phyloP scores from a whole-genome alignment of 2,888 invertebrate genomes.

The Diploptera punctata region DNA sequence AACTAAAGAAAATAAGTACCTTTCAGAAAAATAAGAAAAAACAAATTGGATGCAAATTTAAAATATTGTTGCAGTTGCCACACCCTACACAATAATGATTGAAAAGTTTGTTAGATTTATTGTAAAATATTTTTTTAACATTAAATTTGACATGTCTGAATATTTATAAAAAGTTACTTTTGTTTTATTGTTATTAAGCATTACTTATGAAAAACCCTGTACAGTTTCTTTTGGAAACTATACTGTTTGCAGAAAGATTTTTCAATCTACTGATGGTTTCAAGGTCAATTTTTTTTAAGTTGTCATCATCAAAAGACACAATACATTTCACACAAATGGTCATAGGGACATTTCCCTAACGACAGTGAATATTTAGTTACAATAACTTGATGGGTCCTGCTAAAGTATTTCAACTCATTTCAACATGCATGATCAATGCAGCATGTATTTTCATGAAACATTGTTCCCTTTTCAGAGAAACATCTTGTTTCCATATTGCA shows the following conservation, averaged over 20 bases:
- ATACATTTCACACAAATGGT: conserved; percentile 8
- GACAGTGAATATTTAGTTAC: conserved; percentile 3
- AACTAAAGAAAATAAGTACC: too few species aligned
- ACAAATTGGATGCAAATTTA: too few species aligned
- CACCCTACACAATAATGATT: too few species aligned
- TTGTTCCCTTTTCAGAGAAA: not conserved
- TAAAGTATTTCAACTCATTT: not conserved
- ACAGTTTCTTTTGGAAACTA: conserved; percentile 13
- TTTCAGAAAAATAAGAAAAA: too few species aligned
- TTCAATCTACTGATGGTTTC: conserved; percentile 3
- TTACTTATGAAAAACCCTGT: too few species aligned
- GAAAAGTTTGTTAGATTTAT: too few species aligned
- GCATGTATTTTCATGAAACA: not conserved
- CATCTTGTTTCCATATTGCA: not conserved
- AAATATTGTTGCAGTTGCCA: too few species aligned
- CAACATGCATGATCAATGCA: not conserved
- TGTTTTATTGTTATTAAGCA: too few species aligned
- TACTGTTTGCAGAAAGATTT: not conserved
- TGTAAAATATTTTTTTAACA: too few species aligned
- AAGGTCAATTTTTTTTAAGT: conserved; percentile 13
- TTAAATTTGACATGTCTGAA: too few species aligned
- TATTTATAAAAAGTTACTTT: too few species aligned
- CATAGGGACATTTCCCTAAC: not conserved
- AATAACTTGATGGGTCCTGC: not conserved
- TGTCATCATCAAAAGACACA: conserved; percentile 16